phyloP scores from a whole-genome alignment of 1,140 invertebrate genomes.

The Caenorhabditis tropicalis region DNA sequence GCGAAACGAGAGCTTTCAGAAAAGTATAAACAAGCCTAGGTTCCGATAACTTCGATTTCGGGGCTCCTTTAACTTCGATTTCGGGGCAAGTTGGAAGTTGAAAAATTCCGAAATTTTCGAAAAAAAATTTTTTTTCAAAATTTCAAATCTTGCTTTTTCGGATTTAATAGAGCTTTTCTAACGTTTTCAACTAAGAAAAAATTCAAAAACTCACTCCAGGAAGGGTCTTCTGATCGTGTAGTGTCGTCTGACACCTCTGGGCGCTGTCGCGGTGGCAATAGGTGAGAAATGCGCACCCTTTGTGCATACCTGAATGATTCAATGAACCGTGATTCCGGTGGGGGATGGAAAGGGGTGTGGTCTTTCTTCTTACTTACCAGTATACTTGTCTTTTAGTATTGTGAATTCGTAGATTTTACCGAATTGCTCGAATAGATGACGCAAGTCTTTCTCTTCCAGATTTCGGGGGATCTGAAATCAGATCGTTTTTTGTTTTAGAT shows the following conservation, averaged over 20 bases:
- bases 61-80: too few relatives aligned
- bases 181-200: too few relatives aligned
- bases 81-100: too few relatives aligned
- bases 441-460: slow-evolving; percentile 85
- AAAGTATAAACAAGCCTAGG: too few relatives aligned
- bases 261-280: slow-evolving; percentile 93
- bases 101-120: too few relatives aligned
- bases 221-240: slow-evolving; percentile 95
- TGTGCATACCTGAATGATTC: slow-evolving; percentile 55
- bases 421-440: slow-evolving; percentile 89
- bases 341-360: too few relatives aligned
- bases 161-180: too few relatives aligned
- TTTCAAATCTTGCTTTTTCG: too few relatives aligned
- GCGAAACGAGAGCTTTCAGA: too few relatives aligned
- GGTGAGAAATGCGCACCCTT: slow-evolving; percentile 94
- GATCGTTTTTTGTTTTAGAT: too few relatives aligned
- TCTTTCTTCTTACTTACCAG: slow-evolving; percentile 78
- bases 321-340: slow-evolving; percentile 14
- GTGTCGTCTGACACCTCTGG: slow-evolving; percentile 85
- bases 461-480: slow-evolving; percentile 83
- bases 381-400: slow-evolving; percentile 89
- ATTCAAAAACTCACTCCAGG: slow-evolving; percentile 84
- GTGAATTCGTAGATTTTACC: slow-evolving; percentile 92
- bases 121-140: too few relatives aligned
- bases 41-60: too few relatives aligned